Conservation (phyloP, 2,113 vertebrate genomes). For the Mus musculus region GRCm39 chr16:44098501-44099000, state of each 20-base stretch:
- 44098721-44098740: not conserved
- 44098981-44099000: not conserved
- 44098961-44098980: not conserved
- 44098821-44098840: not conserved
- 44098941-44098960: not conserved
- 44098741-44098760: not conserved
- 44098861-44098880: not conserved
- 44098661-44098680: not conserved
- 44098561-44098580: not conserved
- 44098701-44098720: not conserved
- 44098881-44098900: not conserved
- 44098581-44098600: not conserved
- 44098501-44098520: not conserved
- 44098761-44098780: not conserved
- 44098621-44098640: conserved; percentile 9
- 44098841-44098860: not conserved
- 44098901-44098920: not conserved
- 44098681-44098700: not conserved
- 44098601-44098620: not conserved
- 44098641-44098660: conserved; percentile 42
- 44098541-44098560: not conserved
- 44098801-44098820: not conserved
- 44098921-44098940: not conserved
- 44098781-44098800: not conserved
- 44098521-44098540: not conserved